Evolutionary conservation across 2,797 vertebrate genomes (phyloP).

Genomic region (Alfaro cultratus): DNA sequence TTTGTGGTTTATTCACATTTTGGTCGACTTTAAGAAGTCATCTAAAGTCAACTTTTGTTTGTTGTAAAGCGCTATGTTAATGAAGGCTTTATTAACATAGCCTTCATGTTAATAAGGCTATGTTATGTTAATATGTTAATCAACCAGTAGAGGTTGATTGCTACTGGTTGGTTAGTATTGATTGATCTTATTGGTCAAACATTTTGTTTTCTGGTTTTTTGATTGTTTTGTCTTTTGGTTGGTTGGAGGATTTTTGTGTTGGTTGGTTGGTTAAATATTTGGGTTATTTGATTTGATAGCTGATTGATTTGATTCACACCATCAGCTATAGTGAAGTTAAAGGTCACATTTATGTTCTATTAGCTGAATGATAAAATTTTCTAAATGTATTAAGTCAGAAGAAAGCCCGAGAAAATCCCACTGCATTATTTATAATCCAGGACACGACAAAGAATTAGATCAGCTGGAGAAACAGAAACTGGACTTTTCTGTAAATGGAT

Average conservation of each 20-base stretch:
- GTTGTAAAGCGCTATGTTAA: neutral
- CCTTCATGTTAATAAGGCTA: too few relatives aligned
- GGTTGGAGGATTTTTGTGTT: too few relatives aligned
- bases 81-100: too few relatives aligned
- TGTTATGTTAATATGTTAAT: too few relatives aligned
- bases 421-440: neutral
- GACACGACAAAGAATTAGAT: neutral
- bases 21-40: neutral
- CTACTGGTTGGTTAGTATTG: too few relatives aligned
- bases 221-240: too few relatives aligned
- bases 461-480: neutral
- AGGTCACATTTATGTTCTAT: neutral
- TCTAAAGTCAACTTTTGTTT: neutral
- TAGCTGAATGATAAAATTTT: neutral
- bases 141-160: too few relatives aligned
- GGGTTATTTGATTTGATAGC: too few relatives aligned
- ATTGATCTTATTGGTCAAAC: too few relatives aligned
- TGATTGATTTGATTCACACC: neutral
- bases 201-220: too few relatives aligned
- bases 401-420: neutral
- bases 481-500: neutral
- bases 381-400: neutral
- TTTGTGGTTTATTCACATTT: neutral
- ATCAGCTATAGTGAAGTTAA: neutral
- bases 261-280: too few relatives aligned